Evolutionary conservation across 2,113 vertebrate species (phyloP), one percentile per base, ranked within the genome.

Genomic region (Accipiter virgatus): DNA sequence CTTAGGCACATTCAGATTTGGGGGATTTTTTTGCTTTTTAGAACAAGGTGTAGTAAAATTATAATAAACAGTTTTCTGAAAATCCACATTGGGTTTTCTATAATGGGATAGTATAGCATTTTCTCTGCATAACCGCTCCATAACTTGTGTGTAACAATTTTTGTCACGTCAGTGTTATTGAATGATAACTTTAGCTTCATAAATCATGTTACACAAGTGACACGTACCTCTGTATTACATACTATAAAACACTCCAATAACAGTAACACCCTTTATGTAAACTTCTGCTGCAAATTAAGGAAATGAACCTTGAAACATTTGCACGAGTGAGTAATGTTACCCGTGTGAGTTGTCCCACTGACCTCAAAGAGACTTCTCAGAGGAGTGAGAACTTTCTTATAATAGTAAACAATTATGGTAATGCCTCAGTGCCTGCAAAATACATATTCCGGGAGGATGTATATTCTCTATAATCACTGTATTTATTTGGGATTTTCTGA

Each of bases 231-330:
- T 56, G 4, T 42, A 47, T 62, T 34, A 47, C 52, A 52, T 38
- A 22, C 66, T 47, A 10, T 73, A 80, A 88, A 77, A 13, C 25
- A 73, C 43, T 72, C 15, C 18, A 40, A 27, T 21, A 79, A 50
- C 32, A 42, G 45, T 18, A 66, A 77, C 40, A 82, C 53, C 53
- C 81, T 86, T 78, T 86, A 47, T 58, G 58, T 85, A 94, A 93
- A 88, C 62, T 58, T 72, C 34, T 93, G 61, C 59, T 83, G 58
- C 58, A 95, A 82, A 96, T 88, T 58, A 93, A 83, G 74, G 71
- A 96, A 95, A 94, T 80, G 62, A 93, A 82, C 93, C 53, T 85
- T 87, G 84, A 93, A 88, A 59, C 21, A 20, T 80, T 85, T 40
- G 36, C 42, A n/a, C 0, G 0, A 88, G 34, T 75, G 70, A 68